Base-by-base conservation (phyloP, 2,888 invertebrate genomes). In the Hirtodrosophila confusa region DNA sequence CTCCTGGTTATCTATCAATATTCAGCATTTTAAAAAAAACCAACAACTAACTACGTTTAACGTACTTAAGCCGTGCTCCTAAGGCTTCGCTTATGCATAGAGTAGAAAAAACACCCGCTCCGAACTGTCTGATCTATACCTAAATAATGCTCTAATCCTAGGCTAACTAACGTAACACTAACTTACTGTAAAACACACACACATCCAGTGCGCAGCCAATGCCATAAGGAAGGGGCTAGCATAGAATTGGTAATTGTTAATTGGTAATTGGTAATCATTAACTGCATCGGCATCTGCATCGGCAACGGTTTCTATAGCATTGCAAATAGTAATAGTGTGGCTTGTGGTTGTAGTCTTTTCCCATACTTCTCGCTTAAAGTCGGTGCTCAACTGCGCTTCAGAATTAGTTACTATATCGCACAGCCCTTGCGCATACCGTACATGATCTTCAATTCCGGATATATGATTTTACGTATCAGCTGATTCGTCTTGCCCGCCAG, bases 401-500 rank as follows among this genome's bases (percentile, higher is more conserved):
- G 44, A 47, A 88, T 88, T 90, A 91, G 90, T 91, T 90, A 93
- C 93, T 93, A 96, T 93, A 97, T 95, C 78, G 94, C 95, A 92
- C 97, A 96, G 70, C 96, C 96, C 88, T 94, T 95, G 88, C 94
- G 94, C 72, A 93, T 94, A 70, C 97, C 97, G 89, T 96, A 97
- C 70, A 97, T 93, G 79, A 95, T 94, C 91, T 96, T 96, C 64
- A 97, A 93, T 92, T 97, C 97, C 4, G 97, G 97, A 90, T 95
- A 94, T 82, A 97, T 96, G 54, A 95, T 94, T 88, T 95, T 95
- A 76, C 93, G 95, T 75, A 97, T 95, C 77, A 95, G 93, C 69
- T 94, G 93, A 88, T 95, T 95, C 78, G 97, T 97, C 89, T 95
- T 95, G 39, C 94, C 93, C 5, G 96, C 95, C 54, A 96, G 92